Percentiles rank a stretch among this genome's conserved stretches.
phyloP scores from a whole-genome alignment of 2,797 vertebrate species.

The Ceryle rudis region DNA sequence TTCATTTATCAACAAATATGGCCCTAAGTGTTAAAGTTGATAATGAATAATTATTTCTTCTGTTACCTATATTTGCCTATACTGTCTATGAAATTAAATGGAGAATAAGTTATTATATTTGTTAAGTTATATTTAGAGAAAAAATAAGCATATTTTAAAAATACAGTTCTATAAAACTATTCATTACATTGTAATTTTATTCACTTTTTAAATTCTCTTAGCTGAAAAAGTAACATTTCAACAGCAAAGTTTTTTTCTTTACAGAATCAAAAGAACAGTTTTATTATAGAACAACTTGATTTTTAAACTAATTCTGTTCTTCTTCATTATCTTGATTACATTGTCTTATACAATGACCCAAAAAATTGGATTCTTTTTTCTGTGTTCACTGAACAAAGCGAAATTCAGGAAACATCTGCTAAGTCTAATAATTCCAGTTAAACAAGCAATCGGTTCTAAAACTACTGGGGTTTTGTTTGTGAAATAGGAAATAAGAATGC shows the following conservation, averaged over 20 bases:
- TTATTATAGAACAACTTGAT: slow-evolving; percentile 30
- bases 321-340: slow-evolving; percentile 67
- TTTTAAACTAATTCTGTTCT: slow-evolving; percentile 42
- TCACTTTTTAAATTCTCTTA: background rate
- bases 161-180: background rate
- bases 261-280: background rate
- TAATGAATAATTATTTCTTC: background rate
- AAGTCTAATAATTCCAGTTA: background rate
- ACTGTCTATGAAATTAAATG: background rate
- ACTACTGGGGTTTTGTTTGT: background rate
- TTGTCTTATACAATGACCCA: slow-evolving; percentile 58
- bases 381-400: background rate
- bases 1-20: background rate
- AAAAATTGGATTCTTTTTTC: background rate
- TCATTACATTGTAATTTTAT: background rate
- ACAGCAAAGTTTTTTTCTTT: background rate
- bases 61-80: background rate
- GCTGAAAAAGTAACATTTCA: background rate
- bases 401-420: background rate
- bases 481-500: too few species aligned
- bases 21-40: background rate
- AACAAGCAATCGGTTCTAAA: background rate
- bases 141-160: background rate
- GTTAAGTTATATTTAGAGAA: background rate
- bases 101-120: background rate